phyloP scores from a whole-genome alignment of 1,140 invertebrate species.

The Sipha flava region DNA sequence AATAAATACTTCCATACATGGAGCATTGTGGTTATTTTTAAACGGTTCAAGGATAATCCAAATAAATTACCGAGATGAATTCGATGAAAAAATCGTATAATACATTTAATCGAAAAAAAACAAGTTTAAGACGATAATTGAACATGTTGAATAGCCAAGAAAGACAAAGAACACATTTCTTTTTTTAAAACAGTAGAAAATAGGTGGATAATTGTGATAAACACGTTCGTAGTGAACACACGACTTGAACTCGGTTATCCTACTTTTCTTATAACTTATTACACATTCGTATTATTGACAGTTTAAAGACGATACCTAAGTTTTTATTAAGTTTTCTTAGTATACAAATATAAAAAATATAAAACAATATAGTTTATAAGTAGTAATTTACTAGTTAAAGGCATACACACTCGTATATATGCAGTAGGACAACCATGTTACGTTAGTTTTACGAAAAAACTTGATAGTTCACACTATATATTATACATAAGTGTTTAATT shows the following conservation, averaged over 20 bases:
- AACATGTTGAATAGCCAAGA: background rate
- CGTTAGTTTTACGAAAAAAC: no score
- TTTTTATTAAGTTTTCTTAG: no score
- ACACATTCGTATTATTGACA: background rate
- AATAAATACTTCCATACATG: conserved; percentile 20
- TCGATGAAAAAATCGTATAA: background rate
- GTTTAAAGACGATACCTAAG: background rate
- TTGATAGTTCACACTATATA: no score
- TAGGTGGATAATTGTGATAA: background rate
- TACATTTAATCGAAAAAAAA: background rate
- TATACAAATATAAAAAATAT: no score
- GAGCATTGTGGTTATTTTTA: conserved; percentile 4
- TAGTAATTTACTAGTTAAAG: no score
- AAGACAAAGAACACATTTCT: background rate
- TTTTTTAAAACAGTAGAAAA: background rate
- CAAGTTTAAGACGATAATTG: background rate
- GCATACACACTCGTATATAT: no score
- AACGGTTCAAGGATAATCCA: conserved; percentile 19
- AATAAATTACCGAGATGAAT: conserved; percentile 16
- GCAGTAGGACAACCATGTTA: no score
- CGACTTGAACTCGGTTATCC: background rate
- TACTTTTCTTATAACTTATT: background rate
- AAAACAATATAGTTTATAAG: no score
- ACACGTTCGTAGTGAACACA: background rate
- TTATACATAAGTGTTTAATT: no score